Percentiles rank a stretch among this genome's conserved stretches.
Evolutionary conservation across 2,888 invertebrate species (phyloP).

Genomic region (Hemistola chrysoprasaria): DNA sequence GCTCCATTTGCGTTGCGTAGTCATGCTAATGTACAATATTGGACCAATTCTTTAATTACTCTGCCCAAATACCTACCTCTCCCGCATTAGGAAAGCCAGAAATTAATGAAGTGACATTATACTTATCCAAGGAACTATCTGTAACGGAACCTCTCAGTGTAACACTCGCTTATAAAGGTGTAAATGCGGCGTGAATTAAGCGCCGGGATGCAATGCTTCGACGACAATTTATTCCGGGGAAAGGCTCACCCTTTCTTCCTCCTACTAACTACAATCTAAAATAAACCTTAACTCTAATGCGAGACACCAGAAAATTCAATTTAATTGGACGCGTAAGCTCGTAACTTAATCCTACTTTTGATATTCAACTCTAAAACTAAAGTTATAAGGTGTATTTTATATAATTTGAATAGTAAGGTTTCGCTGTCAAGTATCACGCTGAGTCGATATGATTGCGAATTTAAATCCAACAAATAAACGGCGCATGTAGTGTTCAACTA

Average conservation of each 20-base stretch:
- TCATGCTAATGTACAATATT: no score
- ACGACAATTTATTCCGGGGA: conserved; percentile 69
- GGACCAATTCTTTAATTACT: no score
- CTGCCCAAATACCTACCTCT: no score
- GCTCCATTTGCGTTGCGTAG: no score
- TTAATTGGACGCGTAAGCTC: conserved; percentile 3
- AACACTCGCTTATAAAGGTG: conserved; percentile 51
- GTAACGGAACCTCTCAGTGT: conserved; percentile 32
- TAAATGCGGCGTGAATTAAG: conserved; percentile 71
- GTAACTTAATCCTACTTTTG: neutral
- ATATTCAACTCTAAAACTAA: conserved; percentile 7
- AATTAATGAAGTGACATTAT: no score
- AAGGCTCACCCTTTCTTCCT: conserved; percentile 43
- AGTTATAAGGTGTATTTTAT: conserved; percentile 21
- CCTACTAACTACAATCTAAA: conserved; percentile 23
- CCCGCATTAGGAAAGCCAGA: no score
- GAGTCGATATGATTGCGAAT: conserved; percentile 50
- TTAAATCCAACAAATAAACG: conserved; percentile 48
- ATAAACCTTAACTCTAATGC: conserved; percentile 11
- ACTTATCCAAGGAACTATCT: no score
- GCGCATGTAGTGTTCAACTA: conserved; percentile 41
- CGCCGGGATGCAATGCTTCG: conserved; percentile 49
- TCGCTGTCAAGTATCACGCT: conserved; percentile 35
- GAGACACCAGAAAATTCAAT: conserved; percentile 13
- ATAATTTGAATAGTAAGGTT: conserved; percentile 1